These are phyloP conservation scores for Phenganax stokvisi DNA, from an alignment of 92 coral and sea anemone genomes.

Conservation along the genomic window DNA sequence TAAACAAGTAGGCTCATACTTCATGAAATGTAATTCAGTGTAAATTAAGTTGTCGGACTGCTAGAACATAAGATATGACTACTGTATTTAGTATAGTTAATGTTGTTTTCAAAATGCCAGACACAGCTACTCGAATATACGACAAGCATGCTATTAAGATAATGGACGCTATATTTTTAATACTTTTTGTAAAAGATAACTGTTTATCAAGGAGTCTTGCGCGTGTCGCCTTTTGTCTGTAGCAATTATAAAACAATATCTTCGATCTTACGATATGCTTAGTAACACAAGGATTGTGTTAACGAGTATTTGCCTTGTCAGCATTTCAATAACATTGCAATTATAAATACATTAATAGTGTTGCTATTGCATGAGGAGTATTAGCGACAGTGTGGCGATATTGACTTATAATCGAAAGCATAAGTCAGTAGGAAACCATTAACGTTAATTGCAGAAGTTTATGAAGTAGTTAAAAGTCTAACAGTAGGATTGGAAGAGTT, in stretches of 20 bases:
- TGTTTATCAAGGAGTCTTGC: background rate
- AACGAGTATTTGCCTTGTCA: background rate
- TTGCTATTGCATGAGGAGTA: background rate
- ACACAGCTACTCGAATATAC: background rate
- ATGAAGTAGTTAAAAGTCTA: too few relatives aligned
- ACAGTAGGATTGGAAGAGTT: too few relatives aligned
- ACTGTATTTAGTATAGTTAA: background rate
- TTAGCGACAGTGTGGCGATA: too few relatives aligned
- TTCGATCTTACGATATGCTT: background rate
- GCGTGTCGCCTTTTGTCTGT: slow-evolving; percentile 2
- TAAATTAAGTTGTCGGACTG: background rate
- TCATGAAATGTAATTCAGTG: background rate
- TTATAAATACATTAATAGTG: background rate
- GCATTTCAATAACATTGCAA: background rate
- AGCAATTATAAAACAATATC: background rate
- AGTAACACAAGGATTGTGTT: background rate
- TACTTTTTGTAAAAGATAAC: background rate
- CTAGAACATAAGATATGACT: background rate
- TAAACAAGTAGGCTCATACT: background rate
- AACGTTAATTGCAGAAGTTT: too few relatives aligned
- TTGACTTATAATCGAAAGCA: too few relatives aligned
- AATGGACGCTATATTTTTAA: background rate
- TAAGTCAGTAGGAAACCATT: too few relatives aligned
- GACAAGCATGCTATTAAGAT: background rate
- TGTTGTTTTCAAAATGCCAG: background rate